Evolutionary conservation across 2,797 vertebrate species (phyloP), one percentile per base, ranked within the genome.

Genomic region (Gallirallus australis): DNA sequence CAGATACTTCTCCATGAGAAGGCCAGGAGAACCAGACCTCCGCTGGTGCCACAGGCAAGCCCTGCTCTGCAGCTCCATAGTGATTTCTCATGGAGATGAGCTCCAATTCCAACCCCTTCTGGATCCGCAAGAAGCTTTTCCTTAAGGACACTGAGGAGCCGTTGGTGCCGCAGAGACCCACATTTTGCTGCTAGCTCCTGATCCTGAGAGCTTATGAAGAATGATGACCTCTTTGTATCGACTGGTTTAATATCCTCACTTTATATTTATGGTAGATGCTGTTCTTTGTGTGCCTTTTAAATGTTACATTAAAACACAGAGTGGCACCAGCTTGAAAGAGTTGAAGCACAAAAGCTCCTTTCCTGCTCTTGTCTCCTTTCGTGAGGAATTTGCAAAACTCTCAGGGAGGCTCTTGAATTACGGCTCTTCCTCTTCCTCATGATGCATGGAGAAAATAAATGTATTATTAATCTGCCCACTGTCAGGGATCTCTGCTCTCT

Each of bases 361-460:
- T 80, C 42, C 84, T 76, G 68, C 61, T 93, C 79, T 93, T 90
- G 71, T 92, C 81, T 95, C 87, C 91, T 93, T 45, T 76, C 42
- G 3, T 89, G 86, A 96, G 83, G 93, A 96, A 96, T 95, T 94
- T 69, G 7, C 69, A 93, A 94, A 96, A 77, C 93, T 97, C 89
- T 93, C 73, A 84, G 91, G 88, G 86, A 97, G 93, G 61, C 84
- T 83, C 93, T 96, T 96, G 94, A 98, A 94, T 98, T 96, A 96
- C 1, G 1, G 86, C 77, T 93, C 94, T 96, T 91, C 92, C 93
- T 93, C 94, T 95, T 95, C 94, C 76, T 97, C 90, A 63, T 39
- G 89, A 96, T 93, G 80, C 82, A 94, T 21, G 65, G 87, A 86
- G 84, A 94, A 96, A 97, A 96, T 89, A 92, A 94, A 92, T 93